A percentile compares a stretch with the other conserved stretches of the same genome.
phyloP scores from a whole-genome alignment of 92 coral and sea anemone species.

The Palythoa heliodiscus region DNA sequence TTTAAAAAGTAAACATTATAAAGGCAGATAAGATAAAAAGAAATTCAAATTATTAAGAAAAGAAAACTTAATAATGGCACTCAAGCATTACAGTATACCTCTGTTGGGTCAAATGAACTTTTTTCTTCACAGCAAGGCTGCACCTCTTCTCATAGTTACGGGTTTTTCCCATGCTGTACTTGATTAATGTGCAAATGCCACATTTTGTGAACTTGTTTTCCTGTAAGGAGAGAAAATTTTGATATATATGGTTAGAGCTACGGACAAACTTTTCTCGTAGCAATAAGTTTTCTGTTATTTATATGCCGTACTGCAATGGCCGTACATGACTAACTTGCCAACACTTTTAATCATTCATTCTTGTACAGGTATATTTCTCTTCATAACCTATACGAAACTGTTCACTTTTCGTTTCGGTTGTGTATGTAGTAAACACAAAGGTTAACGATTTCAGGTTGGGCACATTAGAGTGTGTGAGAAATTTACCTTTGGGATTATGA shows the following conservation, averaged over 20 bases:
- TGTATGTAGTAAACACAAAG: not conserved
- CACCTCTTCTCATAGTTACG: not conserved
- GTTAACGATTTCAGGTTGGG: not conserved
- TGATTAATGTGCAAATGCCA: constrained; percentile 29
- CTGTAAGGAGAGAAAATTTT: constrained; percentile 1
- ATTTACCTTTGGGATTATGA: not conserved
- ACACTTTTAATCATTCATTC: not conserved
- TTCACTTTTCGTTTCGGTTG: not conserved
- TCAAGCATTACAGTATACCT: not conserved
- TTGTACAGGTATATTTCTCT: not conserved
- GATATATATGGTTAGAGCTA: not conserved
- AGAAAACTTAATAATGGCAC: not conserved
- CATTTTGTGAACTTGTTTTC: constrained; percentile 41
- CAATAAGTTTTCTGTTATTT: not conserved
- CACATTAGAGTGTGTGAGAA: not conserved
- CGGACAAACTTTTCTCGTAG: not conserved
- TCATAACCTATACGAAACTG: not conserved
- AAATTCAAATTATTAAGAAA: not conserved
- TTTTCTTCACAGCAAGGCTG: not conserved
- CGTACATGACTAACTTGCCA: not conserved
- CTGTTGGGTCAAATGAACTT: constrained; percentile 27
- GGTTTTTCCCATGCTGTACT: not conserved
- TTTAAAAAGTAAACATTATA: too few species aligned
- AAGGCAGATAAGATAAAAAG: not conserved
- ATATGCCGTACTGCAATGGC: not conserved